A percentile compares a stretch with the other conserved stretches of the same genome.
These are phyloP conservation scores for Syngnathus acus DNA, from an alignment of 2,797 vertebrate species.

Conservation along the genomic window DNA sequence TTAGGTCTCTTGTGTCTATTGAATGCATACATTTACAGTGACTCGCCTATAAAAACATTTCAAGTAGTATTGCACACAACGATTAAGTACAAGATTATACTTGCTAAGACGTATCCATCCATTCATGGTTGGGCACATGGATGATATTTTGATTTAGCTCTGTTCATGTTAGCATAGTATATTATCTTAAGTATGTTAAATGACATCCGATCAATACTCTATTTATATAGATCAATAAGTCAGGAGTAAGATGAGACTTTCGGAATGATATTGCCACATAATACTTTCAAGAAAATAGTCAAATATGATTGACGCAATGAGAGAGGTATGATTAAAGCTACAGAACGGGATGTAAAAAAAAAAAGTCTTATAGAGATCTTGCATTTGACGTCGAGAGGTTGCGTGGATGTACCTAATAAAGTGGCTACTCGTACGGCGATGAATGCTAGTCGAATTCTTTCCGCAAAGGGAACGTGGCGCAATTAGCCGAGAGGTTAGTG, in stretches of 20 bases:
- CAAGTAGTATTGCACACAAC: not conserved
- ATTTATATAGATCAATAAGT: no score
- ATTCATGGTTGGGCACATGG: not conserved
- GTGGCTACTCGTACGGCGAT: not conserved
- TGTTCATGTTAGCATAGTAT: not conserved
- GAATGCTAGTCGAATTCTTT: not conserved
- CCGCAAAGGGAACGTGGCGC: not conserved
- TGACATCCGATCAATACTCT: no score
- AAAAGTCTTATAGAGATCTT: not conserved
- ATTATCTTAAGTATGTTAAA: not conserved
- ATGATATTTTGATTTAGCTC: not conserved
- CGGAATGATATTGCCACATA: no score
- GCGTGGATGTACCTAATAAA: not conserved
- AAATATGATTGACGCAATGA: not conserved
- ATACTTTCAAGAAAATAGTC: not conserved
- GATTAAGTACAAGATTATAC: not conserved
- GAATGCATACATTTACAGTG: not conserved
- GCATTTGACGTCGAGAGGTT: not conserved
- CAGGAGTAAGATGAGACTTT: no score
- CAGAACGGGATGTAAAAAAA: not conserved
- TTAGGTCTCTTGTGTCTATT: not conserved
- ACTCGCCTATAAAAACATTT: not conserved
- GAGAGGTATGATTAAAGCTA: not conserved
- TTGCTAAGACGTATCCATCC: not conserved
- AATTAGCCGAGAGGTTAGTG: not conserved